phyloP scores from a whole-genome alignment of 1,140 invertebrate species.

The Brachionus rotundiformis region DNA sequence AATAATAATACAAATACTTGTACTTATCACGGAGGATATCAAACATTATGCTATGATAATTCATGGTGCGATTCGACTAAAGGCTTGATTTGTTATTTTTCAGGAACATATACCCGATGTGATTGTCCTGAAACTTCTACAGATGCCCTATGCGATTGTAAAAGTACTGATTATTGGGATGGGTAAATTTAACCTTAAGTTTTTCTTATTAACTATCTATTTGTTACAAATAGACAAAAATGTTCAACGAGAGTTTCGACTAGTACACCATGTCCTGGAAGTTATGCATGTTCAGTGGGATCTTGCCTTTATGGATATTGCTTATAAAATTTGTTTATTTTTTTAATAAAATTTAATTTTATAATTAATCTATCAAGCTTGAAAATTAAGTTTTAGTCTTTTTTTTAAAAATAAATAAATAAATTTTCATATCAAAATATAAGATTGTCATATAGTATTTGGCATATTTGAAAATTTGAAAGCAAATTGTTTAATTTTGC shows the following conservation, averaged over 20 bases:
- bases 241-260: not conserved
- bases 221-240: not conserved
- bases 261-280: conserved; percentile 9
- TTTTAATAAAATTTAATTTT: not conserved
- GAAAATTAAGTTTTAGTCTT: not conserved
- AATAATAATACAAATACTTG: conserved; percentile 44
- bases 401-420: not conserved
- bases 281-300: not conserved
- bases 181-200: not conserved
- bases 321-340: not conserved
- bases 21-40: conserved; percentile 5
- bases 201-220: not conserved
- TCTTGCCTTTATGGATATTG: conserved; percentile 41
- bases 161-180: not conserved
- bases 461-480: not conserved
- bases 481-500: not conserved
- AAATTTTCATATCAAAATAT: too few species aligned
- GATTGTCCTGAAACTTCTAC: conserved; percentile 16
- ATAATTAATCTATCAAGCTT: not conserved
- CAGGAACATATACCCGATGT: not conserved
- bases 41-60: not conserved
- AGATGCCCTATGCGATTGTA: conserved; percentile 10
- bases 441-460: too few species aligned
- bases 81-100: not conserved
- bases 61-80: conserved; percentile 29